These are phyloP conservation scores for Pelobates fuscus DNA, from an alignment of 2,113 vertebrate species.

Conservation along the genomic window DNA sequence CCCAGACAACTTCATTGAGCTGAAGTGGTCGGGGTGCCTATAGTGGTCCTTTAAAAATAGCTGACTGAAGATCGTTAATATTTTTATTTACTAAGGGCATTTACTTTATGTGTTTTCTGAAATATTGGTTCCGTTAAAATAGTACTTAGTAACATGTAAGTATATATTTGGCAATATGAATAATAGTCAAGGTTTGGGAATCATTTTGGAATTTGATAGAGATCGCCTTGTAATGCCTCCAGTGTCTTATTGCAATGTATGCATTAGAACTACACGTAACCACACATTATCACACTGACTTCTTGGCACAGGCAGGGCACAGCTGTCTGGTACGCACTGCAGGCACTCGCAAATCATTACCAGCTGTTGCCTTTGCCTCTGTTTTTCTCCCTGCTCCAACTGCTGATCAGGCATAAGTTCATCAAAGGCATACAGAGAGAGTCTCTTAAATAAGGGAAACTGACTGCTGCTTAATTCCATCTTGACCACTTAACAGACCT, in stretches of 20 bases:
- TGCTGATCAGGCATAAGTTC: not conserved
- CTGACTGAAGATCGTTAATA: too few species aligned
- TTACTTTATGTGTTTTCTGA: too few species aligned
- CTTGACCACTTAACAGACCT: not conserved
- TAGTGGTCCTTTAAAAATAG: too few species aligned
- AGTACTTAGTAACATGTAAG: too few species aligned
- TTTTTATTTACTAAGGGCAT: too few species aligned
- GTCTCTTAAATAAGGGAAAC: too few species aligned
- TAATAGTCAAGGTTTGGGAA: not conserved
- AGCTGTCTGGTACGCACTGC: slow-evolving; percentile 3
- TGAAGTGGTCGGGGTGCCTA: too few species aligned
- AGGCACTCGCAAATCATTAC: slow-evolving; percentile 7
- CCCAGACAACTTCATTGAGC: too few species aligned
- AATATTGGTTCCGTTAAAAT: too few species aligned
- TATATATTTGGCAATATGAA: too few species aligned
- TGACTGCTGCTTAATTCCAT: not conserved
- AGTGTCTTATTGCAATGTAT: not conserved
- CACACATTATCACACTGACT: not conserved
- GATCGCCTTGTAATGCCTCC: not conserved
- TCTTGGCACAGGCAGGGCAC: not conserved
- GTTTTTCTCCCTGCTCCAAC: too few species aligned
- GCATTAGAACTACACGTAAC: too few species aligned
- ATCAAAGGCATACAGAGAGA: not conserved
- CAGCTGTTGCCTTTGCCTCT: slow-evolving; percentile 9
- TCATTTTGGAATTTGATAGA: not conserved